Conservation (phyloP, 1,140 invertebrate species). For the Geopemphigus sp. region DNA sequence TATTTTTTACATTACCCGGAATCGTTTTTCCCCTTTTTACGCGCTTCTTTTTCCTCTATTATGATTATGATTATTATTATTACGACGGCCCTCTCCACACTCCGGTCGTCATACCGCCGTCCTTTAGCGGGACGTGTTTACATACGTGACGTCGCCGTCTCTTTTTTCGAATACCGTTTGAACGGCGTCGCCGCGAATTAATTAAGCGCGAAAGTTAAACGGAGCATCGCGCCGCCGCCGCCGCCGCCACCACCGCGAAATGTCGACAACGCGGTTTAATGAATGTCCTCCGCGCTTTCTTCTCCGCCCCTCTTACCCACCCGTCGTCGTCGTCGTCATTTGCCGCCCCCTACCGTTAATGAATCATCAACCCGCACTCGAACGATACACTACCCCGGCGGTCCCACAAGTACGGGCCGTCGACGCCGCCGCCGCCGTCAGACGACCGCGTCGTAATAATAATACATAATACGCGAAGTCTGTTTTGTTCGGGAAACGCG, state of each 20-base stretch:
- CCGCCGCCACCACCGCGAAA: not conserved
- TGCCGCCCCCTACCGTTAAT: constrained; percentile 23
- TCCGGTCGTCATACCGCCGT: too few relatives aligned
- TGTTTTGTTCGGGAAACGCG: not conserved
- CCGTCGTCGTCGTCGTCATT: too few relatives aligned
- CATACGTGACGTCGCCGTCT: too few relatives aligned
- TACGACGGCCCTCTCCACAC: not conserved
- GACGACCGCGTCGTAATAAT: not conserved
- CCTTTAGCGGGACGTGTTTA: too few relatives aligned
- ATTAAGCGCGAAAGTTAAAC: constrained; percentile 46
- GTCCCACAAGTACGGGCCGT: too few relatives aligned
- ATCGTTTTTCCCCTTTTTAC: not conserved
- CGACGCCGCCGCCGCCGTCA: too few relatives aligned
- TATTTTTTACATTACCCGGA: constrained; percentile 27
- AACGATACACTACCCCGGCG: not conserved
- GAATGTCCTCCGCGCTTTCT: not conserved
- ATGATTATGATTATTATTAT: not conserved
- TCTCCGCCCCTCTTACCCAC: too few relatives aligned
- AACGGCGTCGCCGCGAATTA: constrained; percentile 20
- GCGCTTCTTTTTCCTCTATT: not conserved
- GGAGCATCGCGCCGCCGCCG: not conserved
- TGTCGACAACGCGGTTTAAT: constrained; percentile 41
- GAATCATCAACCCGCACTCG: constrained; percentile 36
- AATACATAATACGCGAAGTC: not conserved
- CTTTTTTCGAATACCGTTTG: constrained; percentile 34